Evolutionary conservation across 2,888 invertebrate species (phyloP).

Genomic region (Oxycera nigricornis): DNA sequence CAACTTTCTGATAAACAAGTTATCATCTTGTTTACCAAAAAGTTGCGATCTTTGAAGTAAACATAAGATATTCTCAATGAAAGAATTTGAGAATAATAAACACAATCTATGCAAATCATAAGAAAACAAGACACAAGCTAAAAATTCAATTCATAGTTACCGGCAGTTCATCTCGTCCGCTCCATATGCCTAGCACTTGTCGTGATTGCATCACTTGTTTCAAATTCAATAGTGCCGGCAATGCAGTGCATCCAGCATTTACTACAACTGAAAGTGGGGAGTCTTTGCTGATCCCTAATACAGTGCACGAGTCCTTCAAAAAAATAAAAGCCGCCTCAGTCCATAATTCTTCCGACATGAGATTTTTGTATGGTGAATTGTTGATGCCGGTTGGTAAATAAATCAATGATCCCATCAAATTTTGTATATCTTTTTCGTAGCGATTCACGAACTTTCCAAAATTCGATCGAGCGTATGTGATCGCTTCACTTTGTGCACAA

Average conservation of each 20-base stretch:
- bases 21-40: too few species aligned
- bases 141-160: slow-evolving; percentile 64
- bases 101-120: not conserved
- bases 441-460: slow-evolving; percentile 81
- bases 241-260: slow-evolving; percentile 89
- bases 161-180: slow-evolving; percentile 93
- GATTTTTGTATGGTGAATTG: slow-evolving; percentile 79
- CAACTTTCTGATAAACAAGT: too few species aligned
- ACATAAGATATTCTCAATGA: too few species aligned
- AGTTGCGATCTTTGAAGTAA: too few species aligned
- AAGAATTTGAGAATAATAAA: too few species aligned
- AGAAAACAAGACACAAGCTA: slow-evolving; percentile 16
- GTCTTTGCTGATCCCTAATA: slow-evolving; percentile 87
- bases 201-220: slow-evolving; percentile 89
- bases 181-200: slow-evolving; percentile 94
- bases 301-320: slow-evolving; percentile 88
- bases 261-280: slow-evolving; percentile 92
- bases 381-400: slow-evolving; percentile 80
- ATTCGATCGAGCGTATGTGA: slow-evolving; percentile 83
- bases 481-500: slow-evolving; percentile 79
- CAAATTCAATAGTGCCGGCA: slow-evolving; percentile 94
- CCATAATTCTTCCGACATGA: slow-evolving; percentile 80
- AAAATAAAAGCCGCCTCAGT: slow-evolving; percentile 84
- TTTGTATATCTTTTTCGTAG: slow-evolving; percentile 84
- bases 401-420: slow-evolving; percentile 84